Percentiles rank a stretch among this genome's conserved stretches.
These are phyloP conservation scores for Saimiri boliviensis DNA, from an alignment of 2,113 vertebrate genomes.

Conservation along the genomic window DNA sequence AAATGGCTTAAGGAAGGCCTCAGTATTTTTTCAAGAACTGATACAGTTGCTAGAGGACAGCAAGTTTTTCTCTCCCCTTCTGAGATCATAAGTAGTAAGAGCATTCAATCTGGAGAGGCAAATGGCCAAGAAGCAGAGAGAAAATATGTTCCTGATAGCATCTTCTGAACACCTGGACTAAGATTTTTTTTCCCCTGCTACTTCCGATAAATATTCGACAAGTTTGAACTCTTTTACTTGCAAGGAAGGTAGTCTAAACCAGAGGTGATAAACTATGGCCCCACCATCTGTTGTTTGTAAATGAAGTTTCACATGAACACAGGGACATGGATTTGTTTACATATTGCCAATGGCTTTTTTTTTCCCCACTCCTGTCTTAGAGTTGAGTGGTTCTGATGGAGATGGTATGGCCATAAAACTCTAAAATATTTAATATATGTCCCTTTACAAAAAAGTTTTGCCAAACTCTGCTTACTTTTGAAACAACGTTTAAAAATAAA, in stretches of 20 bases:
- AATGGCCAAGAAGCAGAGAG: not conserved
- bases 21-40: not conserved
- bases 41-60: not conserved
- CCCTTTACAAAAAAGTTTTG: not conserved
- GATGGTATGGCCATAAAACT: not conserved
- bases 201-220: not conserved
- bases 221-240: not conserved
- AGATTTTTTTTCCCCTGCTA: not conserved
- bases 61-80: not conserved
- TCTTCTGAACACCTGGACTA: not conserved
- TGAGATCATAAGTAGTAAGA: not conserved
- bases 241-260: not conserved
- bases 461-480: not conserved
- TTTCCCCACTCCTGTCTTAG: not conserved
- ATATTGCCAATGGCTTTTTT: not conserved
- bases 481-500: constrained; percentile 1
- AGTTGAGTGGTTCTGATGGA: not conserved
- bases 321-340: not conserved
- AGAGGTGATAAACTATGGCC: not conserved
- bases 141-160: not conserved
- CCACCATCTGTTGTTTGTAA: not conserved
- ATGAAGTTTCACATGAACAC: not conserved
- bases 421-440: not conserved
- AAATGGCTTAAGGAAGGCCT: not conserved
- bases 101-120: not conserved